Conservation (phyloP, 2,113 vertebrate species). For the Pterocles orientalis region DNA sequence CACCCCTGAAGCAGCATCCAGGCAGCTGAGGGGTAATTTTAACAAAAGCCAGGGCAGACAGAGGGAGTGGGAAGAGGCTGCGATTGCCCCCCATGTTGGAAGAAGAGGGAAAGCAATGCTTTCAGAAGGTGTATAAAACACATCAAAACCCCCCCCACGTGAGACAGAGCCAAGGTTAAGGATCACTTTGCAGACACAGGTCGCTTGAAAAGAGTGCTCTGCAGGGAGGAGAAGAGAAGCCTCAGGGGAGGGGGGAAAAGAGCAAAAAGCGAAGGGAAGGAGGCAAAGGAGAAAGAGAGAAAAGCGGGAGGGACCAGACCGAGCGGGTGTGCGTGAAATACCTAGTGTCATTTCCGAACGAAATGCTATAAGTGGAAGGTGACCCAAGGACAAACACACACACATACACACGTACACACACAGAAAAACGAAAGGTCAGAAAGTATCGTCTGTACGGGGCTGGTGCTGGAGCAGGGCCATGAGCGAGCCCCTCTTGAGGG, state of each 20-base stretch:
- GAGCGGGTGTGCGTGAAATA: conserved; percentile 73
- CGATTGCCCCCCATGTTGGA: not conserved
- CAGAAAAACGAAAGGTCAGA: conserved; percentile 80
- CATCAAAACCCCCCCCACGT: not conserved
- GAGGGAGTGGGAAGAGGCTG: not conserved
- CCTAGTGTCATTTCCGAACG: conserved; percentile 90
- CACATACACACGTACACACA: conserved; percentile 74
- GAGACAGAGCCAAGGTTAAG: conserved; percentile 12
- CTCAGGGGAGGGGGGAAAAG: not conserved
- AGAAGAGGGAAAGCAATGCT: not conserved
- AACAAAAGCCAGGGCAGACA: not conserved
- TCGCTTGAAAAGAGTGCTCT: not conserved
- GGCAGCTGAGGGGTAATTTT: not conserved
- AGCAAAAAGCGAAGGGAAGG: conserved; percentile 39
- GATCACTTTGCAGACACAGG: conserved; percentile 10
- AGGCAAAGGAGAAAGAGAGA: conserved; percentile 21
- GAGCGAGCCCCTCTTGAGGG: not conserved
- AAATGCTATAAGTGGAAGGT: conserved; percentile 85
- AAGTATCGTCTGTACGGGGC: not conserved
- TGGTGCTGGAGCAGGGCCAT: accelerated
- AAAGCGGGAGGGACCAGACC: conserved; percentile 54
- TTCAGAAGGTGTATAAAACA: not conserved
- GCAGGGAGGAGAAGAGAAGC: conserved; percentile 31
- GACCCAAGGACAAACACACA: conserved; percentile 76
- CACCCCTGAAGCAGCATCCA: not conserved